phyloP scores from a whole-genome alignment of 2,797 vertebrate genomes.

The Enteromius argenteus region DNA sequence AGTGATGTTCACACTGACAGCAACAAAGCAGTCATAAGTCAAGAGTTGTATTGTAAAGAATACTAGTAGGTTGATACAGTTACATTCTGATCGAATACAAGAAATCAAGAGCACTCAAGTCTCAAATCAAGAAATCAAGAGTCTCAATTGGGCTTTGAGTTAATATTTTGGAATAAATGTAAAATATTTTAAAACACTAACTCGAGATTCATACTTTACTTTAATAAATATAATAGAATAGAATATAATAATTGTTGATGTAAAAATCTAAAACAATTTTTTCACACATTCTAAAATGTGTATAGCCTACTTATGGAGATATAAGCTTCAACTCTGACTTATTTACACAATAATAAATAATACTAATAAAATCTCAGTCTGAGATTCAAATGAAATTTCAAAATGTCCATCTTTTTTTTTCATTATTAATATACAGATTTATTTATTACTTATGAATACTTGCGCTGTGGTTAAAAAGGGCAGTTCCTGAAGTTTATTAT shows the following conservation, averaged over 20 bases:
- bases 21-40: background rate
- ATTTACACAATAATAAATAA: background rate
- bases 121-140: too few species aligned
- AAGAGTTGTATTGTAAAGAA: background rate
- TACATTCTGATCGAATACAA: background rate
- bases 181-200: too few species aligned
- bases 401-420: background rate
- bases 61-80: background rate
- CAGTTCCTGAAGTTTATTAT: background rate
- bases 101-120: background rate
- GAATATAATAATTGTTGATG: too few species aligned
- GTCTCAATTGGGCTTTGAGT: background rate
- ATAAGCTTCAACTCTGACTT: background rate
- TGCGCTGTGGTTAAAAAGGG: background rate
- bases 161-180: too few species aligned
- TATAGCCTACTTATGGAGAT: background rate
- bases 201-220: too few species aligned
- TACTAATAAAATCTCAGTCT: background rate
- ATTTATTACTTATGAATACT: too few species aligned
- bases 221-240: too few species aligned
- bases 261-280: too few species aligned
- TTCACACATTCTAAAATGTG: too few species aligned
- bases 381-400: background rate
- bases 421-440: background rate
- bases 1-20: background rate